phyloP scores from a whole-genome alignment of 1,140 invertebrate genomes.

The Carcinoscorpius rotundicauda region DNA sequence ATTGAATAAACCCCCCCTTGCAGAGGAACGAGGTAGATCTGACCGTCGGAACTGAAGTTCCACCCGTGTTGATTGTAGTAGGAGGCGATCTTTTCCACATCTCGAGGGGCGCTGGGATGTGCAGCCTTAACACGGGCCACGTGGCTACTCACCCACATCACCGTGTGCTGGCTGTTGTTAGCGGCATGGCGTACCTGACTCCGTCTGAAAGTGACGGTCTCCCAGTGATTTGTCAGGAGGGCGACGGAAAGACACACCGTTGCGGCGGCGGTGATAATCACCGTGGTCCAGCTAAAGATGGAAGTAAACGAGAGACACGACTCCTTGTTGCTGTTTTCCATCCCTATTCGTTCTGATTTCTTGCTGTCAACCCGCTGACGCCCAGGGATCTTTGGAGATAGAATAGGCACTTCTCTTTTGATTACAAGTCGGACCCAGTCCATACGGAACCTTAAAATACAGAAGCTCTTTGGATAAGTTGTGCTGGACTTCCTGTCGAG shows the following conservation, averaged over 20 bases:
- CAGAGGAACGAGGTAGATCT: not conserved
- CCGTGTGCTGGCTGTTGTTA: not conserved
- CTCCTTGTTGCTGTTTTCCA: not conserved
- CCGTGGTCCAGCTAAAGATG: slow-evolving; percentile 34
- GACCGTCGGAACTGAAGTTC: not conserved
- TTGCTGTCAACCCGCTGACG: too few species aligned
- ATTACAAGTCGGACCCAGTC: too few species aligned
- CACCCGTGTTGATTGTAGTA: too few species aligned
- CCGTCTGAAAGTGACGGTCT: slow-evolving; percentile 60
- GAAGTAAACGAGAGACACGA: slow-evolving; percentile 13
- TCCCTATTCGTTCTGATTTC: too few species aligned
- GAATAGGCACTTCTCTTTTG: too few species aligned
- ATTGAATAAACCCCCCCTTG: not conserved
- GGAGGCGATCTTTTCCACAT: too few species aligned
- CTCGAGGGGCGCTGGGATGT: too few species aligned
- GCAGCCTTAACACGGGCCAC: too few species aligned
- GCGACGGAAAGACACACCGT: slow-evolving; percentile 64
- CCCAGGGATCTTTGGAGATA: too few species aligned
- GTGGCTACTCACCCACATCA: not conserved
- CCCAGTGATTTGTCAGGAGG: slow-evolving; percentile 77
- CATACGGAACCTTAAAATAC: too few species aligned
- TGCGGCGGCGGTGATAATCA: slow-evolving; percentile 44
- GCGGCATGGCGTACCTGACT: not conserved
- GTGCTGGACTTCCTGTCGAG: too few species aligned
- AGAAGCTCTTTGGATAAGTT: too few species aligned